Percentiles rank a stretch among this genome's conserved stretches.
Evolutionary conservation across 2,797 vertebrate species (phyloP).

Genomic region (Rhinophrynus dorsalis): DNA sequence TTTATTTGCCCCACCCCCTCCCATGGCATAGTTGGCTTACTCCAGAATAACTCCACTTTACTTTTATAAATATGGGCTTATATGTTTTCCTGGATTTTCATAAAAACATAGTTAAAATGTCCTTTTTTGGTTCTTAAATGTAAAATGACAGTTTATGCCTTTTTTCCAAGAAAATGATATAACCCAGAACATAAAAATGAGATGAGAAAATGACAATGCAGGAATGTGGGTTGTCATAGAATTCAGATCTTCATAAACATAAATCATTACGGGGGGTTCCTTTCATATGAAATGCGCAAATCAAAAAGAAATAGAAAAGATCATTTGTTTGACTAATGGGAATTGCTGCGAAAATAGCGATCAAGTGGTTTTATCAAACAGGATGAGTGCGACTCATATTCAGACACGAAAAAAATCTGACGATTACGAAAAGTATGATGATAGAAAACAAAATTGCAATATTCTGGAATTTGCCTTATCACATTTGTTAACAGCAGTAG

Average conservation of each 20-base stretch:
- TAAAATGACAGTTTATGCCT: conserved; percentile 55
- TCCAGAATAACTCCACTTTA: too few relatives aligned
- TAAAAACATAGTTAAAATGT: conserved; percentile 53
- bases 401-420: too few relatives aligned
- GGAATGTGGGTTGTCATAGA: conserved; percentile 48
- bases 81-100: conserved; percentile 43
- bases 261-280: conserved; percentile 51
- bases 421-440: too few relatives aligned
- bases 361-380: conserved; percentile 29
- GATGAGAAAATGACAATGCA: conserved; percentile 51
- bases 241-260: conserved; percentile 51
- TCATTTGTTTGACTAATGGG: conserved; percentile 8
- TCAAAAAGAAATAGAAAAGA: conserved; percentile 48
- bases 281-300: conserved; percentile 53
- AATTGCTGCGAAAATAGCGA: conserved; percentile 38
- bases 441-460: too few relatives aligned
- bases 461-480: too few relatives aligned
- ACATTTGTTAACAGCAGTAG: too few relatives aligned
- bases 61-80: too few relatives aligned
- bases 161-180: conserved; percentile 48
- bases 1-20: too few relatives aligned
- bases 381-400: conserved; percentile 37
- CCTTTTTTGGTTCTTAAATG: conserved; percentile 52
- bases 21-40: too few relatives aligned
- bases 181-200: conserved; percentile 49